Evolutionary conservation across 2,797 vertebrate species (phyloP).

Genomic region (Takifugu rubripes): DNA sequence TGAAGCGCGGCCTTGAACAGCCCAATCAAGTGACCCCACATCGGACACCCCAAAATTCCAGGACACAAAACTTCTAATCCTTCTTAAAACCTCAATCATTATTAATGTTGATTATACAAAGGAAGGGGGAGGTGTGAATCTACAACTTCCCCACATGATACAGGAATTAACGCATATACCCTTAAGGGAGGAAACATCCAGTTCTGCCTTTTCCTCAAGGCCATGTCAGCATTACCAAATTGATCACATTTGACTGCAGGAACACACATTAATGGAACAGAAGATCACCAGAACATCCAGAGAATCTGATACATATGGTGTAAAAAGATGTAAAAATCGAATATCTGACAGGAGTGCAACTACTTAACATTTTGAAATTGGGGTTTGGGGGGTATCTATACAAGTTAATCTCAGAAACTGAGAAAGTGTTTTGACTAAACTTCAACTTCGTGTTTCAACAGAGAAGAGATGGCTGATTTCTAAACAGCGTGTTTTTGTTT

Average conservation of each 20-base stretch:
- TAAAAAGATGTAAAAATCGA: no score
- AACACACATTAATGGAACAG: neutral
- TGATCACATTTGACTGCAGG: slow-evolving; percentile 18
- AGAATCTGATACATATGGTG: no score
- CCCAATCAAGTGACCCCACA: slow-evolving; percentile 48
- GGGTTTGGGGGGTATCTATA: no score
- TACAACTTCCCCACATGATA: neutral
- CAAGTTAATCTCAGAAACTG: no score
- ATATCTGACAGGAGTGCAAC: no score
- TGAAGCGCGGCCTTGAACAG: slow-evolving; percentile 59
- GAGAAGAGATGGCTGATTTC: slow-evolving; percentile 22
- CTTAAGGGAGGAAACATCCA: slow-evolving; percentile 31
- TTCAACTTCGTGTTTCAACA: neutral
- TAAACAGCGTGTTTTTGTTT: slow-evolving; percentile 20
- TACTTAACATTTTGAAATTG: neutral
- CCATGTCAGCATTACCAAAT: slow-evolving; percentile 30
- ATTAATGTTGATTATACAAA: slow-evolving; percentile 1
- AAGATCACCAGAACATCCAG: no score
- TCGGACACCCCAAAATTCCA: slow-evolving; percentile 24
- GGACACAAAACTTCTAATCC: slow-evolving; percentile 9
- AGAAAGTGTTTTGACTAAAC: no score
- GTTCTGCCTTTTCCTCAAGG: slow-evolving; percentile 44
- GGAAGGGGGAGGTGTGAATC: neutral
- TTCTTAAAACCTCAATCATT: neutral
- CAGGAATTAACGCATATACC: neutral